Percentiles rank a stretch among this genome's conserved stretches.
These are phyloP conservation scores for Uromys caudimaculatus DNA, from an alignment of 2,797 vertebrate species.

Conservation along the genomic window DNA sequence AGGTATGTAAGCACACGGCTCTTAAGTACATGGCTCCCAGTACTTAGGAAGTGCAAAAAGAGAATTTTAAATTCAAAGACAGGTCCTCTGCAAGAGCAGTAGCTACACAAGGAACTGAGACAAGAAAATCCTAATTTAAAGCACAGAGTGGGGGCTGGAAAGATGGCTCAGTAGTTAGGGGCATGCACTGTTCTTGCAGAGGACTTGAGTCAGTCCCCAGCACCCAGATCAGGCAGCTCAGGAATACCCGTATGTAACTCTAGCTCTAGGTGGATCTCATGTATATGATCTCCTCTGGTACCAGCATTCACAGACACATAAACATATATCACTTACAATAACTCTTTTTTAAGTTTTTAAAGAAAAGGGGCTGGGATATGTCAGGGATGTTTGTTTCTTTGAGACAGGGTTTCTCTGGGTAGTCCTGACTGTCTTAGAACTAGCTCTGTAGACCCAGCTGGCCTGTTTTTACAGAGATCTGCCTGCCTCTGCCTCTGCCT, in stretches of 20 bases:
- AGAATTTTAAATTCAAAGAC: neutral
- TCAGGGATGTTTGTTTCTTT: neutral
- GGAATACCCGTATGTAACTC: neutral
- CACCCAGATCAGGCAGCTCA: neutral
- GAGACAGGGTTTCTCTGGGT: neutral
- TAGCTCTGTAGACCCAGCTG: neutral
- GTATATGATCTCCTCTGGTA: neutral
- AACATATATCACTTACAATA: neutral
- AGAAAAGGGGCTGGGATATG: neutral
- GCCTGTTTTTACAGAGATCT: neutral
- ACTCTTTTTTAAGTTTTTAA: neutral
- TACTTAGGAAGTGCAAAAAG: neutral
- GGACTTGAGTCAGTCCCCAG: neutral
- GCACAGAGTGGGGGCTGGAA: neutral
- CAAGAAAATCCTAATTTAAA: neutral
- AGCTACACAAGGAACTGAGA: neutral
- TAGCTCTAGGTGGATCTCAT: neutral
- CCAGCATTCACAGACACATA: neutral
- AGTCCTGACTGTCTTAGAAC: neutral
- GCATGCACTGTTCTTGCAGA: neutral
- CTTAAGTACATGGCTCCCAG: neutral
- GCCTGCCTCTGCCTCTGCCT: no score
- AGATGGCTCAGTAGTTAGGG: neutral
- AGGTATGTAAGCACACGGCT: neutral
- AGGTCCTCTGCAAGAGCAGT: neutral